phyloP scores from a whole-genome alignment of 1,140 invertebrate species.

The Bacillus rossius region DNA sequence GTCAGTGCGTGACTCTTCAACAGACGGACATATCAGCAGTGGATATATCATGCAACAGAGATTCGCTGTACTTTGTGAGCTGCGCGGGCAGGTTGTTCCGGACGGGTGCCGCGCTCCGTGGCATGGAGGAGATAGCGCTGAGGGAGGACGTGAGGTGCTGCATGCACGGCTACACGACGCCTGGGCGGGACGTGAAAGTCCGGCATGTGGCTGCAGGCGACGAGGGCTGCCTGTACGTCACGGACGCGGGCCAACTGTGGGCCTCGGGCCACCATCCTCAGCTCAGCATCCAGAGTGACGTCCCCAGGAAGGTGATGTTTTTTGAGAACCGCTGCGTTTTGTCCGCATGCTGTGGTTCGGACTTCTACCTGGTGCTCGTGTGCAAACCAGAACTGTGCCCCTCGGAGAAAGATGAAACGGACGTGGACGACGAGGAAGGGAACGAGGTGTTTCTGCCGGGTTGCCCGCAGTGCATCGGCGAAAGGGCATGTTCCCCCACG shows the following conservation, averaged over 20 bases:
- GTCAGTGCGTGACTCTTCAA: neutral
- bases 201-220: slow-evolving; percentile 54
- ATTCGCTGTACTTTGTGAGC: slow-evolving; percentile 55
- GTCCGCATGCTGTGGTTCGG: slow-evolving; percentile 53
- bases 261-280: slow-evolving; percentile 64
- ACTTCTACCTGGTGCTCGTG: slow-evolving; percentile 61
- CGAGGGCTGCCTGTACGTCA: slow-evolving; percentile 56
- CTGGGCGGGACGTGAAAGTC: slow-evolving; percentile 54
- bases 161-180: slow-evolving; percentile 55
- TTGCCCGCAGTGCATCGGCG: slow-evolving; percentile 47
- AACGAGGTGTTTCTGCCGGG: slow-evolving; percentile 55
- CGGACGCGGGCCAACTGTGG: slow-evolving; percentile 65
- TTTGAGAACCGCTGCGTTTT: slow-evolving; percentile 60
- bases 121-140: slow-evolving; percentile 53
- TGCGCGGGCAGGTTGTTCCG: slow-evolving; percentile 53
- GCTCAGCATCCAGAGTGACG: slow-evolving; percentile 53
- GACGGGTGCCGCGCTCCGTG: slow-evolving; percentile 45
- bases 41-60: slow-evolving; percentile 55
- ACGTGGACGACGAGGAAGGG: slow-evolving; percentile 54
- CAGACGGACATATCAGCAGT: slow-evolving; percentile 42
- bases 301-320: slow-evolving; percentile 59
- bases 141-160: slow-evolving; percentile 57
- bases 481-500: slow-evolving; percentile 43
- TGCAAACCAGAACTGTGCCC: slow-evolving; percentile 47
- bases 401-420: slow-evolving; percentile 48